Percentiles rank a stretch among this genome's conserved stretches.
These are phyloP conservation scores for Spea multiplicata DNA, from an alignment of 2,113 vertebrate species.

Conservation along the genomic window DNA sequence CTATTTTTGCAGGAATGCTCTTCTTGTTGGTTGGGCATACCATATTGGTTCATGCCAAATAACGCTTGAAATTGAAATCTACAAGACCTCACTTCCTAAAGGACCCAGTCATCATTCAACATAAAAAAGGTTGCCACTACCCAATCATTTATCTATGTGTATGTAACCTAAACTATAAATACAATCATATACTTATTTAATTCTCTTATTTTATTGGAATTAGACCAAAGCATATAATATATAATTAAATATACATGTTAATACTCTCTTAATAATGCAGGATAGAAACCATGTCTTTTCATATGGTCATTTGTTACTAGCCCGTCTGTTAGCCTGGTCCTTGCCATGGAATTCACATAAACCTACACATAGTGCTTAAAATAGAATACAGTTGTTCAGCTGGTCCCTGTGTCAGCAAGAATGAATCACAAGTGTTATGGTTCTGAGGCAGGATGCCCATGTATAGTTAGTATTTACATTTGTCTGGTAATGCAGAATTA, in stretches of 20 bases:
- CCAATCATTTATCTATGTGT: too few species aligned
- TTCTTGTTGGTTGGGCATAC: conserved; percentile 84
- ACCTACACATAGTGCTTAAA: conserved; percentile 55
- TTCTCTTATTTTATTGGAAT: conserved; percentile 3
- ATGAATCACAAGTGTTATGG: conserved; percentile 26
- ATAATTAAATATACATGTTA: not conserved
- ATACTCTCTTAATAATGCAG: too few species aligned
- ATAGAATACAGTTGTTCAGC: conserved; percentile 58
- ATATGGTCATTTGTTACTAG: conserved; percentile 45
- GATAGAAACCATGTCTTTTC: conserved; percentile 44
- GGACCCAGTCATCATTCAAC: not conserved
- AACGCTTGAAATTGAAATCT: conserved; percentile 28
- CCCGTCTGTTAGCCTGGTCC: conserved; percentile 46
- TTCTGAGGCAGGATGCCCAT: conserved; percentile 28
- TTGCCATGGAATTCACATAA: conserved; percentile 52
- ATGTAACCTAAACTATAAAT: too few species aligned
- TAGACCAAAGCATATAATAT: conserved; percentile 13
- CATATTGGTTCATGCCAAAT: conserved; percentile 72
- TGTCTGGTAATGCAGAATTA: too few species aligned
- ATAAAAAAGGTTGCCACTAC: too few species aligned
- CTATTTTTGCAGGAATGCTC: conserved; percentile 83
- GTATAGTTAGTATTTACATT: too few species aligned
- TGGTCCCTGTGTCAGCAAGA: conserved; percentile 22
- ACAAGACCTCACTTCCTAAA: not conserved
- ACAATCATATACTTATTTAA: too few species aligned